Percentiles rank a stretch among this genome's conserved stretches.
Evolutionary conservation across 2,888 invertebrate species (phyloP).

Genomic region (Ophioninae sp.): DNA sequence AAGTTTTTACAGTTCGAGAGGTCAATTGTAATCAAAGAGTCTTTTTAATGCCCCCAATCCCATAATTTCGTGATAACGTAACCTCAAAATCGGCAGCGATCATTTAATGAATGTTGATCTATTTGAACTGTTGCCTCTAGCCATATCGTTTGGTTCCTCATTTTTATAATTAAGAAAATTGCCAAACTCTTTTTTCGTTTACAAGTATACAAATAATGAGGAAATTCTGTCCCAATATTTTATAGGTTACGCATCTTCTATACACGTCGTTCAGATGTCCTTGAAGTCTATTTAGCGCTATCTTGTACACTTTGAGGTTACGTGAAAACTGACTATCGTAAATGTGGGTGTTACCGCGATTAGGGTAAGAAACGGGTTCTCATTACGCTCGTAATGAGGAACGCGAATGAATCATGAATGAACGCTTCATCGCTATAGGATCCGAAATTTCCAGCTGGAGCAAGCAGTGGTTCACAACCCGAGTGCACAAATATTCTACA

Average conservation of each 20-base stretch:
- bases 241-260: too few species aligned
- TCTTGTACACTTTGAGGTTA: too few species aligned
- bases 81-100: neutral
- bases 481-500: neutral
- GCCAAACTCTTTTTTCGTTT: too few species aligned
- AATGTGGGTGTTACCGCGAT: neutral
- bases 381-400: neutral
- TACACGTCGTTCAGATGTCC: too few species aligned
- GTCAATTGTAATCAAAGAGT: neutral
- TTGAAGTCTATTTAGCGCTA: too few species aligned
- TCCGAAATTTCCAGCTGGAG: neutral
- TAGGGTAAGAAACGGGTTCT: neutral
- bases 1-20: neutral
- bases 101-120: neutral
- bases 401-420: neutral
- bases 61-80: neutral
- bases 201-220: too few species aligned
- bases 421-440: neutral
- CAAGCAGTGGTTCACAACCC: neutral
- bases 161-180: neutral
- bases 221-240: too few species aligned
- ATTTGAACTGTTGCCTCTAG: neutral
- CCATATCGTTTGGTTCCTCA: neutral
- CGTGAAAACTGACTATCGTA: neutral
- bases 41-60: neutral